Conservation (phyloP, 2,888 invertebrate species). For the Drosophila conformis region DNA sequence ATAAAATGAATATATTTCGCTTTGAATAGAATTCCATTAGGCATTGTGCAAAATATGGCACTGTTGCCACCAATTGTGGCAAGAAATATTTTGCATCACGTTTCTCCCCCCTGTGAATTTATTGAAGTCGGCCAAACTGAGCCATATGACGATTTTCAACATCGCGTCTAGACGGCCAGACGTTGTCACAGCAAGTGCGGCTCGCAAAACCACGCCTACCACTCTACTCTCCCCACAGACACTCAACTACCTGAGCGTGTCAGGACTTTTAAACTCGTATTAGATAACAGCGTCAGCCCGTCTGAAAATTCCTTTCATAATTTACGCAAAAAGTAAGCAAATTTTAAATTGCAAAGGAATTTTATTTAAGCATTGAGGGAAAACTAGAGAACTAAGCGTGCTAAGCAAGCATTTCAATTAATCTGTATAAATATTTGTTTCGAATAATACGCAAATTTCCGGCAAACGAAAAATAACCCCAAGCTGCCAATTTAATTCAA, state of each 20-base stretch:
- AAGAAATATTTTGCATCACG: slow-evolving; percentile 27
- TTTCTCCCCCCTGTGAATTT: slow-evolving; percentile 42
- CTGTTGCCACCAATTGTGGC: slow-evolving; percentile 40
- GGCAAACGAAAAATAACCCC: slow-evolving; percentile 11
- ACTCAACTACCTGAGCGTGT: slow-evolving; percentile 13
- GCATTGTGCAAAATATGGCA: slow-evolving; percentile 21
- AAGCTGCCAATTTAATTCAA: background rate
- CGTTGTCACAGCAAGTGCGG: slow-evolving; percentile 50
- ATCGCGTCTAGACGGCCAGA: slow-evolving; percentile 66
- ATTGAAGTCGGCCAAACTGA: slow-evolving; percentile 51
- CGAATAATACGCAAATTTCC: background rate
- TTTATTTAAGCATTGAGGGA: background rate
- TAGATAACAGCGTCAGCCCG: slow-evolving; percentile 8
- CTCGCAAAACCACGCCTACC: background rate
- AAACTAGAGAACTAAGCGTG: background rate
- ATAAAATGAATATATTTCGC: slow-evolving; percentile 49
- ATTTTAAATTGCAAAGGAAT: slow-evolving; percentile 1
- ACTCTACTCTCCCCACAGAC: background rate
- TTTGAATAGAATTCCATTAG: slow-evolving; percentile 72
- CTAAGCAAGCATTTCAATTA: slow-evolving; percentile 43
- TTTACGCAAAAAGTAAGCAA: background rate
- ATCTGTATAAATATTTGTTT: slow-evolving; percentile 44
- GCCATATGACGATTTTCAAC: slow-evolving; percentile 31
- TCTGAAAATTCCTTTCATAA: background rate
- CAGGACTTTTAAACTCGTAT: slow-evolving; percentile 28